These are phyloP conservation scores for Tachina lurida DNA, from an alignment of 2,888 invertebrate genomes.

Conservation along the genomic window DNA sequence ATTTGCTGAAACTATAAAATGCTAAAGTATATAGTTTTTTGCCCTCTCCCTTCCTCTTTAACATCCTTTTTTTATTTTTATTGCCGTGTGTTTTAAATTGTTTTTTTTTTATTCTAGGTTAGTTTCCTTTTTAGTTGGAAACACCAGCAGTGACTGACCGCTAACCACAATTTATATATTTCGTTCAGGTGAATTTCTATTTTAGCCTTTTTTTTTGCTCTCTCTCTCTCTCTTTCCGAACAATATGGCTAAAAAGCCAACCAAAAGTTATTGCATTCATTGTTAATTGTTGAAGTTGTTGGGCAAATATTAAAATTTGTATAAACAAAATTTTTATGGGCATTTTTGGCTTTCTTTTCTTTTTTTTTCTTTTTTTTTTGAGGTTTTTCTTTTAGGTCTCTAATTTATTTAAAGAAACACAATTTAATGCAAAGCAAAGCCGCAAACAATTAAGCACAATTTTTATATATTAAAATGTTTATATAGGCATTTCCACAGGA, in stretches of 20 bases:
- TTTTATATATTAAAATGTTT: too few species aligned
- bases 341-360: background rate
- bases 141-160: slow-evolving; percentile 59
- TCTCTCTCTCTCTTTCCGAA: background rate
- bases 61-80: slow-evolving; percentile 5
- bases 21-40: background rate
- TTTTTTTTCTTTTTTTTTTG: background rate
- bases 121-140: slow-evolving; percentile 28
- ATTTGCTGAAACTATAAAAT: slow-evolving; percentile 12
- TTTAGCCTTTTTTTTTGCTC: background rate
- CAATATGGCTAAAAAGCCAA: background rate
- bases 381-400: too few species aligned
- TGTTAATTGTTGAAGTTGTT: slow-evolving; percentile 3
- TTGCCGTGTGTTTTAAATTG: background rate
- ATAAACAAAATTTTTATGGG: slow-evolving; percentile 3
- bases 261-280: slow-evolving; percentile 26
- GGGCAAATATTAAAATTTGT: slow-evolving; percentile 7
- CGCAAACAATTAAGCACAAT: background rate
- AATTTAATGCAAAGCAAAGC: background rate
- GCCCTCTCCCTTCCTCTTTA: background rate
- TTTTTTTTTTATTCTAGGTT: background rate
- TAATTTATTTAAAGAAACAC: background rate
- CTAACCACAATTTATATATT: slow-evolving; percentile 63
- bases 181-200: slow-evolving; percentile 36
- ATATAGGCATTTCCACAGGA: too few species aligned